Evolutionary conservation across 2,113 vertebrate species (phyloP).

Genomic region (Pseudonaja textilis): DNA sequence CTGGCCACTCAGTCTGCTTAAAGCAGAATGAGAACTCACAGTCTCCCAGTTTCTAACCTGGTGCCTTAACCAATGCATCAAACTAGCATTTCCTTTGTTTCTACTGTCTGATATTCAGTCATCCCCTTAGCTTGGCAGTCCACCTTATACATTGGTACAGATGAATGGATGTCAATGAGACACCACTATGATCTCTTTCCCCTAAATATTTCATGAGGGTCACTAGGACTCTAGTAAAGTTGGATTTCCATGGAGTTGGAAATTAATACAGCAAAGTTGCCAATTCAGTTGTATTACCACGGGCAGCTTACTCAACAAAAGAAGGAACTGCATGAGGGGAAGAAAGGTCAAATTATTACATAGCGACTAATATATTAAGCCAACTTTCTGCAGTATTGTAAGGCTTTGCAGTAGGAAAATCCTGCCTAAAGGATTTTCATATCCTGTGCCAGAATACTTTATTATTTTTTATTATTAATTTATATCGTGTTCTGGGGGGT

Average conservation of each 20-base stretch:
- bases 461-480: background rate
- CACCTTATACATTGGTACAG: constrained; percentile 37
- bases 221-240: constrained; percentile 39
- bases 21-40: background rate
- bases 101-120: background rate
- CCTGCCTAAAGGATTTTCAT: background rate
- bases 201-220: constrained; percentile 61
- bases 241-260: constrained; percentile 30
- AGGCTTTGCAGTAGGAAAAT: background rate
- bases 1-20: background rate
- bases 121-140: constrained; percentile 30
- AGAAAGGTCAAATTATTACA: background rate
- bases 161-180: constrained; percentile 40
- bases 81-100: background rate
- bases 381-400: background rate
- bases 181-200: constrained; percentile 4
- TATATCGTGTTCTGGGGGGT: background rate
- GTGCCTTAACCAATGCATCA: background rate
- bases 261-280: constrained; percentile 27
- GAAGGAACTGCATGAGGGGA: fast-evolving
- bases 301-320: background rate
- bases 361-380: background rate
- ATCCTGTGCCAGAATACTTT: background rate
- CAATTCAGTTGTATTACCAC: background rate
- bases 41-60: background rate